A percentile compares a stretch with the other conserved stretches of the same genome.
These are phyloP conservation scores for Catalaphyllia jardinei DNA, from an alignment of 64 coral and sea anemone genomes.

Conservation along the genomic window DNA sequence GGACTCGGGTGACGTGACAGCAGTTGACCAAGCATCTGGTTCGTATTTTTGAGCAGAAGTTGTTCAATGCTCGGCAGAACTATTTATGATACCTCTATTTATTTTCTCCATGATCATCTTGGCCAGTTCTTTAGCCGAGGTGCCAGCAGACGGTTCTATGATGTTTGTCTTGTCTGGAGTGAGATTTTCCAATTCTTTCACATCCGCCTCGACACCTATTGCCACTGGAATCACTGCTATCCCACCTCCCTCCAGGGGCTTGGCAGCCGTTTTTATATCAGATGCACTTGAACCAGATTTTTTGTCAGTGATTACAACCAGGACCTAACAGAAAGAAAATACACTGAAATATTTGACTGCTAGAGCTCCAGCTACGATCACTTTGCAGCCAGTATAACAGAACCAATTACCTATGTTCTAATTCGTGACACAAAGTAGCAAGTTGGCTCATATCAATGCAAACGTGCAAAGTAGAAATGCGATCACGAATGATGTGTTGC, in stretches of 20 bases:
- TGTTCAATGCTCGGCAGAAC: no score
- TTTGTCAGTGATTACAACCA: constrained; percentile 78
- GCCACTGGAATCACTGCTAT: constrained; percentile 78
- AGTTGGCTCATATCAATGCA: no score
- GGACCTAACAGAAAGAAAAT: constrained; percentile 29
- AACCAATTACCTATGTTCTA: no score
- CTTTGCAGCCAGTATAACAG: no score
- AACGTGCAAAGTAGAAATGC: no score
- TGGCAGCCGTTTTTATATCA: constrained; percentile 57
- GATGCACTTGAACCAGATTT: constrained; percentile 53
- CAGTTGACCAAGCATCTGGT: no score
- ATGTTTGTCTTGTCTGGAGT: constrained; percentile 77
- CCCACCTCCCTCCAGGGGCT: constrained; percentile 37
- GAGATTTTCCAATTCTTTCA: constrained; percentile 43
- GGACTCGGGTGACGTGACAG: no score
- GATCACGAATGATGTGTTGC: no score
- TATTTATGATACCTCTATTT: constrained; percentile 28
- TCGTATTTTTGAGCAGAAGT: no score
- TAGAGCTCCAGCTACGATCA: no score
- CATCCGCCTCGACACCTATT: constrained; percentile 63
- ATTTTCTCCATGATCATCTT: constrained; percentile 66
- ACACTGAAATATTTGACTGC: no score
- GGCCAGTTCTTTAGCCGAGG: constrained; percentile 42
- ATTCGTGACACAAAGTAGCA: no score
- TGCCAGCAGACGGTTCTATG: constrained; percentile 53